Evolutionary conservation across 2,888 invertebrate species (phyloP).

Genomic region (Lutraria lutraria): DNA sequence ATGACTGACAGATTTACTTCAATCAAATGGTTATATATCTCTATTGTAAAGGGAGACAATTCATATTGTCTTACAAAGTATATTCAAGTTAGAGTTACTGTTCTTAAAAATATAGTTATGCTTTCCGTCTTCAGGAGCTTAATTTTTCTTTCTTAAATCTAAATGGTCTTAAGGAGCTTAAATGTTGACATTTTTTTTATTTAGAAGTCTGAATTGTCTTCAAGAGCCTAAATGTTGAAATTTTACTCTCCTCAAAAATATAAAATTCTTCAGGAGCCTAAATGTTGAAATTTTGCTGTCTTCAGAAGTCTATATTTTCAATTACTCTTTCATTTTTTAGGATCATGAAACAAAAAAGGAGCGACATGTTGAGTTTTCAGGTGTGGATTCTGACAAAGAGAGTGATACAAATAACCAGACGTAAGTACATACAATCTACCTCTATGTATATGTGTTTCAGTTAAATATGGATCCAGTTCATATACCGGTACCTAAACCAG

Average conservation of each 20-base stretch:
- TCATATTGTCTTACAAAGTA: neutral
- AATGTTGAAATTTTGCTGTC: too few relatives aligned
- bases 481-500: too few relatives aligned
- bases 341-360: constrained; percentile 47
- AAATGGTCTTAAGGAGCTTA: neutral
- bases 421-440: neutral
- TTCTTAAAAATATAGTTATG: neutral
- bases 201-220: too few relatives aligned
- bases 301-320: too few relatives aligned
- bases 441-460: too few relatives aligned
- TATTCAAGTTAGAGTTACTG: too few relatives aligned
- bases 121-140: neutral
- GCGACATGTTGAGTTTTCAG: constrained; percentile 57
- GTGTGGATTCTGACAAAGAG: constrained; percentile 58
- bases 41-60: neutral
- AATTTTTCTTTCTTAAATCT: too few relatives aligned
- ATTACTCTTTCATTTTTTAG: constrained; percentile 16
- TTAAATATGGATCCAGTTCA: too few relatives aligned
- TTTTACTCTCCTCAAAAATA: too few relatives aligned
- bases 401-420: constrained; percentile 46
- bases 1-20: too few relatives aligned
- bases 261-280: too few relatives aligned
- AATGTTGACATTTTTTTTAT: too few relatives aligned
- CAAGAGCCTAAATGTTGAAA: neutral
- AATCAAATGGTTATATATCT: neutral